Evolutionary conservation across 2,797 vertebrate species (phyloP), one percentile per base, ranked within the genome.

Genomic region (Dallia pectoralis): DNA sequence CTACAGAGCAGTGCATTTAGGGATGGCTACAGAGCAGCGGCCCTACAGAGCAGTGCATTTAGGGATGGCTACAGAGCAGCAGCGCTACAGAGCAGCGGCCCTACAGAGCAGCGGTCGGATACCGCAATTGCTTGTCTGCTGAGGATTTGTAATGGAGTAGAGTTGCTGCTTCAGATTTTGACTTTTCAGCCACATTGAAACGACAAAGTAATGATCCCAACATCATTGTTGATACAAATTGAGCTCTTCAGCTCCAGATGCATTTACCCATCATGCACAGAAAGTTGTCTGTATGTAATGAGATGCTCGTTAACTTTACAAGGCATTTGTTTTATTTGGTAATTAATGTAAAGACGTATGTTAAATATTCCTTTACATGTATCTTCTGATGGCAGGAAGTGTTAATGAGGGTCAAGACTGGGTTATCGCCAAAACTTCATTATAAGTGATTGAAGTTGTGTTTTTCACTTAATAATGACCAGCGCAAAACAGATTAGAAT

Each of bases 111-210:
- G 90, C 88, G 91, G 91, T 89, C 82, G 87, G 87, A 89, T 89
- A 91, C 89, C 88, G 1, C 89, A 70, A 85, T 89, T 71, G 81
- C 85, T 82, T 87, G 81, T 90, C 91, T 90, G 92, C 91, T 91
- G 92, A 91, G 90, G 93, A 92, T 93, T 90, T 93, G 90, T 91
- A 93, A 91, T 89, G 80, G 90, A 89, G 88, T 81, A 74, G 85
- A 84, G 88, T 89, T 84, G 22, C 85, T 82, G 78, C 87, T 86
- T 88, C 88, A 87, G 91, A 91, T 90, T 88, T 88, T 86, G 86
- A 87, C 84, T 87, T 91, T 88, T 85, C 88, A 89, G 79, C 81
- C 77, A 79, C 80, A 86, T 66, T 84, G 79, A 87, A 87, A 85
- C 87, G 86, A 87, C 84, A 79, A 80, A 89, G 79, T 81, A 85